These are phyloP conservation scores for Pseudochaenichthys georgianus DNA, from an alignment of 2,797 vertebrate genomes.

Conservation along the genomic window DNA sequence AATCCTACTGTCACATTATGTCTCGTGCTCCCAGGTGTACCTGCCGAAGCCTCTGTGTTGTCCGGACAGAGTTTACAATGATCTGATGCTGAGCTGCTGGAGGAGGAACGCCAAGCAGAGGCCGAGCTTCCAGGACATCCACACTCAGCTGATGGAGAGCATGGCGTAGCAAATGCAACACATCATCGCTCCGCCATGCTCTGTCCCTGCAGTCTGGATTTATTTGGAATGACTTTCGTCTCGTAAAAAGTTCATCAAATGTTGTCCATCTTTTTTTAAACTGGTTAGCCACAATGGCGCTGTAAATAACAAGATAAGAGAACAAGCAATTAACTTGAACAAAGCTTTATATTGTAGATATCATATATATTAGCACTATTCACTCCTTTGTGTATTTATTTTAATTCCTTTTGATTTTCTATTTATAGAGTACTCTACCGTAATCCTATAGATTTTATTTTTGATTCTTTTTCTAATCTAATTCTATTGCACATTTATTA, in stretches of 20 bases:
- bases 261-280: conserved; percentile 17
- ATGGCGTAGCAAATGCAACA: conserved; percentile 58
- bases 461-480: conserved; percentile 26
- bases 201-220: conserved; percentile 29
- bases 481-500: conserved; percentile 56
- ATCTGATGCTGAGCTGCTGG: conserved; percentile 96
- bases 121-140: conserved; percentile 93
- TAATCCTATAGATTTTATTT: conserved; percentile 38
- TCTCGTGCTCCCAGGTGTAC: conserved; percentile 85
- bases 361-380: conserved; percentile 34
- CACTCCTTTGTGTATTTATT: conserved; percentile 60
- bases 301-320: conserved; percentile 52
- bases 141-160: conserved; percentile 86
- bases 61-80: conserved; percentile 90
- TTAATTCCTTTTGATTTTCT: conserved; percentile 32
- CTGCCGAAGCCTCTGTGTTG: conserved; percentile 91
- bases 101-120: conserved; percentile 93
- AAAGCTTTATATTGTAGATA: conserved; percentile 56
- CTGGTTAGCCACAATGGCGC: conserved; percentile 12
- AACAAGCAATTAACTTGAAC: conserved; percentile 44
- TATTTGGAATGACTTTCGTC: not conserved
- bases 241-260: conserved; percentile 15
- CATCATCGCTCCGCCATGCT: not conserved
- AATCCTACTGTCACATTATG: not conserved
- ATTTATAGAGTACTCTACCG: conserved; percentile 56